Evolutionary conservation across 2,113 vertebrate genomes (phyloP).

Genomic region (Campylomormyrus tamandua): DNA sequence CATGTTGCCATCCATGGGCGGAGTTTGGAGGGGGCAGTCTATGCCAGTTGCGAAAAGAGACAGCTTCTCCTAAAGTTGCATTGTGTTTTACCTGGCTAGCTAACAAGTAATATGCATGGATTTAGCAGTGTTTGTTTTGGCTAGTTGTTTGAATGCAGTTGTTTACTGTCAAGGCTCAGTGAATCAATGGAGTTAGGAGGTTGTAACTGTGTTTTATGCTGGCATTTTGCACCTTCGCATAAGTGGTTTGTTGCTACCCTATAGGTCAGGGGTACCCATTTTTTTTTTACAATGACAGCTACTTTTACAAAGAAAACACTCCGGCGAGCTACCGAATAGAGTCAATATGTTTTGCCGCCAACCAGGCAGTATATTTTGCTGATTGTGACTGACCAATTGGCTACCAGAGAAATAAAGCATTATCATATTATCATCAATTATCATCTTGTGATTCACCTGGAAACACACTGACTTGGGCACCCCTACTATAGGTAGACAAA

Average conservation of each 20-base stretch:
- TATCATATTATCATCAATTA: too few species aligned
- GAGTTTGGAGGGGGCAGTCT: too few species aligned
- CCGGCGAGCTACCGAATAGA: background rate
- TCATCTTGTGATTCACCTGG: background rate
- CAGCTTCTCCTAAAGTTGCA: too few species aligned
- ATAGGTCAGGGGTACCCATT: too few species aligned
- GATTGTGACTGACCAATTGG: background rate
- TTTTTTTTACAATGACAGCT: background rate
- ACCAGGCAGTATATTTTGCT: background rate
- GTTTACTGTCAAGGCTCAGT: background rate
- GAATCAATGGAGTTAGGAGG: background rate
- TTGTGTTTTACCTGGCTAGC: background rate
- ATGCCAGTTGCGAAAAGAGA: too few species aligned
- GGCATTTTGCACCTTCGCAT: too few species aligned
- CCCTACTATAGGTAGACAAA: background rate
- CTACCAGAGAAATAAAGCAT: background rate
- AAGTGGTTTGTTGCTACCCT: too few species aligned
- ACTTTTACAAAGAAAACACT: background rate
- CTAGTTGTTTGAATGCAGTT: background rate
- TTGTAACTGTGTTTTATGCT: too few species aligned
- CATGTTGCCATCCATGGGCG: background rate
- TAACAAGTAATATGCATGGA: background rate
- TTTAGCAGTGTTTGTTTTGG: background rate
- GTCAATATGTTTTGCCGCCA: background rate
- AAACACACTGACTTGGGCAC: background rate